phyloP scores from a whole-genome alignment of 2,888 invertebrate species.

The Agrochola litura region DNA sequence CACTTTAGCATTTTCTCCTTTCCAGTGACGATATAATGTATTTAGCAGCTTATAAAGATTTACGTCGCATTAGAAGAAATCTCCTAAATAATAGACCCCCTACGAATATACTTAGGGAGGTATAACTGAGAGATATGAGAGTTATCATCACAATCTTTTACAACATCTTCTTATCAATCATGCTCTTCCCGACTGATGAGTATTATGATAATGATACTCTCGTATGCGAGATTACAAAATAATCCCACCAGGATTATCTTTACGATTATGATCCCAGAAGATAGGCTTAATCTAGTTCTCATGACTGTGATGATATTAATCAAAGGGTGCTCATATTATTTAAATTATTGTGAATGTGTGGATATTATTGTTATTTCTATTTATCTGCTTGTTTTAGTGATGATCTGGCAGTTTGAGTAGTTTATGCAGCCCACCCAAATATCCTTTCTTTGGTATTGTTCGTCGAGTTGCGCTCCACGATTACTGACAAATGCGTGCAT shows the following conservation, averaged over 20 bases:
- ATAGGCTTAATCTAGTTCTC: slow-evolving; percentile 17
- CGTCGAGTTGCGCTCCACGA: too few species aligned
- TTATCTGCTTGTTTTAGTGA: too few species aligned
- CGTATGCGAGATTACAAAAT: slow-evolving; percentile 22
- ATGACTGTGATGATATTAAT: background rate
- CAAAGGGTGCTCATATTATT: background rate
- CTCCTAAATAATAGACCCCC: background rate
- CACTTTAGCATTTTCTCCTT: too few species aligned
- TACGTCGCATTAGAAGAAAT: background rate
- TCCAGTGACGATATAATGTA: too few species aligned
- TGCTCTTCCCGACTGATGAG: background rate
- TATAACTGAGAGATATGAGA: background rate
- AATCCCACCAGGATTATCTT: slow-evolving; percentile 24
- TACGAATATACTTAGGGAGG: background rate
- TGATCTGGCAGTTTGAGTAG: too few species aligned
- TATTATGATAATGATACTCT: slow-evolving; percentile 2
- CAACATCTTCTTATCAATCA: slow-evolving; percentile 21
- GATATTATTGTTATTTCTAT: too few species aligned
- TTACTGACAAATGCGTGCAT: too few species aligned
- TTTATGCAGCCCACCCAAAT: too few species aligned
- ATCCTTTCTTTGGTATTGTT: too few species aligned
- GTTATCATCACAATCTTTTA: background rate
- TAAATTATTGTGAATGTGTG: too few species aligned
- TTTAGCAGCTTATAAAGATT: background rate
- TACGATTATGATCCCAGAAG: slow-evolving; percentile 6